A percentile compares a stretch with the other conserved stretches of the same genome.
Evolutionary conservation across 2,888 invertebrate genomes (phyloP).

Genomic region (Epirrita christyi): DNA sequence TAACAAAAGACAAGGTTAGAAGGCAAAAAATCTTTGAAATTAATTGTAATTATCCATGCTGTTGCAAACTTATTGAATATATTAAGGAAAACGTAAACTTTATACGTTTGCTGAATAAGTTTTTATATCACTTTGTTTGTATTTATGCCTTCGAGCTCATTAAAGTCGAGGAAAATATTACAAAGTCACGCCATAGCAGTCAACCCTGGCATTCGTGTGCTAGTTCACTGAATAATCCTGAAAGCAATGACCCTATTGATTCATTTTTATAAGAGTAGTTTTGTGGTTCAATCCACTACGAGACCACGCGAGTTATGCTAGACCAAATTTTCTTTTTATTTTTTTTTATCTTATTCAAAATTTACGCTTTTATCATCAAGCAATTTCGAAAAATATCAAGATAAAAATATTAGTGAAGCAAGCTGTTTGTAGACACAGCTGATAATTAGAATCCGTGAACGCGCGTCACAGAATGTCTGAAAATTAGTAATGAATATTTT

Average conservation of each 20-base stretch:
- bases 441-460: not conserved
- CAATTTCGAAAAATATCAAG: constrained; percentile 6
- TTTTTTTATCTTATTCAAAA: constrained; percentile 16
- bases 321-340: constrained; percentile 19
- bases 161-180: constrained; percentile 9
- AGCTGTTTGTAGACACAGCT: not conserved
- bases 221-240: constrained; percentile 13
- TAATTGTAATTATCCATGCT: no score
- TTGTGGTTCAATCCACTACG: not conserved
- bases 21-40: no score
- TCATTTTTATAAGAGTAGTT: not conserved
- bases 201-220: not conserved
- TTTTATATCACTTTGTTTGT: not conserved
- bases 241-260: constrained; percentile 6
- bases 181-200: not conserved
- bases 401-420: not conserved
- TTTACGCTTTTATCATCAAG: constrained; percentile 17
- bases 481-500: constrained; percentile 14
- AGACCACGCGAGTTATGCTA: constrained; percentile 14
- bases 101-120: no score
- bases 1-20: no score
- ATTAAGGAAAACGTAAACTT: no score
- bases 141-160: not conserved
- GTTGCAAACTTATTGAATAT: no score
- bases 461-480: not conserved